Conservation (phyloP, 2,113 vertebrate genomes). For the Ammodytes dubius region DNA sequence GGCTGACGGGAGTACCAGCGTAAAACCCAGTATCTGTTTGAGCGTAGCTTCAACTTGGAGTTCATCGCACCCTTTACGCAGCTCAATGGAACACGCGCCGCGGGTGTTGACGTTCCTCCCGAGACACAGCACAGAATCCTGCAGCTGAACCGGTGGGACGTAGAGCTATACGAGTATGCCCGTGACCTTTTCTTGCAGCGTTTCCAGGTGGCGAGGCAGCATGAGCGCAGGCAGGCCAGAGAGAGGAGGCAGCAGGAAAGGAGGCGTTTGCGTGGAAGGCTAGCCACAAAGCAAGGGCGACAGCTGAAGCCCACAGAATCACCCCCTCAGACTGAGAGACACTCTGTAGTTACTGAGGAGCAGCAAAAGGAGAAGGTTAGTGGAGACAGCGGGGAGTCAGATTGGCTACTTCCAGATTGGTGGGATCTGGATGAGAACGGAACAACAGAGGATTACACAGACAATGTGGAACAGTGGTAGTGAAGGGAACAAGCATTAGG, state of each 20-base stretch:
- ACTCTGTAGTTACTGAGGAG: conserved; percentile 31
- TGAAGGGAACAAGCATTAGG: not conserved
- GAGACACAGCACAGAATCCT: conserved; percentile 92
- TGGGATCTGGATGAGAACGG: conserved; percentile 82
- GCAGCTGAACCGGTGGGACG: conserved; percentile 93
- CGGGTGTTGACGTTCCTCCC: conserved; percentile 91
- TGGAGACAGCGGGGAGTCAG: conserved; percentile 54
- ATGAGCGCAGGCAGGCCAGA: conserved; percentile 93
- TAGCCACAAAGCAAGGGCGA: conserved; percentile 68
- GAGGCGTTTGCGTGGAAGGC: conserved; percentile 79
- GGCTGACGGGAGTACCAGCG: conserved; percentile 96
- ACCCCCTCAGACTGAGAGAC: conserved; percentile 25
- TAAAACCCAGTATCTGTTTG: conserved; percentile 98
- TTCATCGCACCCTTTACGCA: conserved; percentile 97
- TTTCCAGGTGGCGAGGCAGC: conserved; percentile 95
- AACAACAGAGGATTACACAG: conserved; percentile 88
- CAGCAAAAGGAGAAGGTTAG: conserved; percentile 38
- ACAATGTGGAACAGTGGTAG: conserved; percentile 94
- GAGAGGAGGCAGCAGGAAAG: conserved; percentile 93
- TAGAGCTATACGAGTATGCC: conserved; percentile 95
- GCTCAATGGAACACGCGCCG: conserved; percentile 96
- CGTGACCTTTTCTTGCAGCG: conserved; percentile 97
- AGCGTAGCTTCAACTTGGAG: conserved; percentile 95
- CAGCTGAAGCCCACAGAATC: conserved; percentile 70
- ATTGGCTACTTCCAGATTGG: conserved; percentile 75